These are phyloP conservation scores for Sebastes paucispinis DNA, from an alignment of 2,797 vertebrate genomes.

Conservation along the genomic window DNA sequence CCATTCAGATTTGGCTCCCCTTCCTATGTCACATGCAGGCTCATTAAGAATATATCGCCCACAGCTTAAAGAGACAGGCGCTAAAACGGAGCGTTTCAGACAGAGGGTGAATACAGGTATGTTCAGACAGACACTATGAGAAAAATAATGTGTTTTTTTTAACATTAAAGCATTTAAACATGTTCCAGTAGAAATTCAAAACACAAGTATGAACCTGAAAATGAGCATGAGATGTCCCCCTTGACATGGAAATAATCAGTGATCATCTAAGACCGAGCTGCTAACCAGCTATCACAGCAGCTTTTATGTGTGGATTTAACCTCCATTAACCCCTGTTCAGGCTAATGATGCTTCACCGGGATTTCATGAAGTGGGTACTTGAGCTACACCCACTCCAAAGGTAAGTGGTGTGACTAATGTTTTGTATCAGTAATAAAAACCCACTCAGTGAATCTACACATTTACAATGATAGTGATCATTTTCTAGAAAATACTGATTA, in stretches of 20 bases:
- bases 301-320: conserved; percentile 44
- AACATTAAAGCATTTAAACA: neutral
- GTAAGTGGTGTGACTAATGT: conserved; percentile 47
- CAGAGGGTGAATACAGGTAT: no score
- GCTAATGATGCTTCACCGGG: conserved; percentile 53
- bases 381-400: conserved; percentile 40
- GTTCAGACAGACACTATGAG: no score
- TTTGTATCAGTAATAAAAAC: neutral
- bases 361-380: conserved; percentile 45
- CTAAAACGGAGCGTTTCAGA: neutral
- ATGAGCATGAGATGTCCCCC: neutral
- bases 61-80: neutral
- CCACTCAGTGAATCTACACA: neutral
- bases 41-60: no score
- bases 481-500: neutral
- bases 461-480: neutral
- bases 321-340: conserved; percentile 43
- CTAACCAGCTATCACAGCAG: conserved; percentile 9
- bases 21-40: neutral
- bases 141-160: no score
- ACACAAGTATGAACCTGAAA: neutral
- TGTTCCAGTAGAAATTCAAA: neutral
- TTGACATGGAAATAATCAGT: neutral
- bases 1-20: neutral
- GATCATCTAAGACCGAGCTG: neutral